Evolutionary conservation across 1,140 invertebrate species (phyloP).

Genomic region (Glossosoma conforme): DNA sequence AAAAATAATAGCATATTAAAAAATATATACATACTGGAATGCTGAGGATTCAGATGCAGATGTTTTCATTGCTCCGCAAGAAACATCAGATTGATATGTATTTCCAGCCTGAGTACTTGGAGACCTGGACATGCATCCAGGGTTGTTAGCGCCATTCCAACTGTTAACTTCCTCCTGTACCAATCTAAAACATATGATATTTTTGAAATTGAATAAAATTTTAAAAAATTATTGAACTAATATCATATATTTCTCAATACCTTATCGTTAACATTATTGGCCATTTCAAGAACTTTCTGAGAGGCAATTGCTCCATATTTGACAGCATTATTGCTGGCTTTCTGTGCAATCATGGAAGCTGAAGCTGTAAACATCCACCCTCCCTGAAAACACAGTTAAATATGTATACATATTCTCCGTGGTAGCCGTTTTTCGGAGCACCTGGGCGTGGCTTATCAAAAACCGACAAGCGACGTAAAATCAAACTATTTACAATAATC

Average conservation of each 20-base stretch:
- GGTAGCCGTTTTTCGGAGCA: no score
- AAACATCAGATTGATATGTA: conserved; percentile 32
- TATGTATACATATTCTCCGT: no score
- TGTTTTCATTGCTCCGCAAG: conserved; percentile 43
- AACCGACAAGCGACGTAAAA: no score
- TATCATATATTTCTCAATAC: no score
- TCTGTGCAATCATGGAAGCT: conserved; percentile 79
- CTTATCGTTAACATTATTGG: conserved; percentile 43
- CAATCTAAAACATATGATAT: conserved; percentile 38
- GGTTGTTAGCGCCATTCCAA: conserved; percentile 36
- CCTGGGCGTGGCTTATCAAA: no score
- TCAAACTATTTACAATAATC: no score
- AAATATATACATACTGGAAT: conserved; percentile 35
- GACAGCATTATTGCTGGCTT: conserved; percentile 83
- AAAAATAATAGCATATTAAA: no score
- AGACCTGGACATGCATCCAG: conserved; percentile 36
- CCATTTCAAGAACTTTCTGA: conserved; percentile 67
- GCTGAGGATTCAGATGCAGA: conserved; percentile 43
- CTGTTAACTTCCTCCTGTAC: conserved; percentile 41
- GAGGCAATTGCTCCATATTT: conserved; percentile 78
- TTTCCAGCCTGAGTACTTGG: conserved; percentile 27
- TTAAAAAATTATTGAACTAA: no score
- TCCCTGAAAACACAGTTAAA: conserved; percentile 69
- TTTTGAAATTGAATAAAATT: no score
- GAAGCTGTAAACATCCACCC: conserved; percentile 85